Base-by-base conservation (phyloP, 2,888 invertebrate species). In the Chrysina gloriosa region DNA sequence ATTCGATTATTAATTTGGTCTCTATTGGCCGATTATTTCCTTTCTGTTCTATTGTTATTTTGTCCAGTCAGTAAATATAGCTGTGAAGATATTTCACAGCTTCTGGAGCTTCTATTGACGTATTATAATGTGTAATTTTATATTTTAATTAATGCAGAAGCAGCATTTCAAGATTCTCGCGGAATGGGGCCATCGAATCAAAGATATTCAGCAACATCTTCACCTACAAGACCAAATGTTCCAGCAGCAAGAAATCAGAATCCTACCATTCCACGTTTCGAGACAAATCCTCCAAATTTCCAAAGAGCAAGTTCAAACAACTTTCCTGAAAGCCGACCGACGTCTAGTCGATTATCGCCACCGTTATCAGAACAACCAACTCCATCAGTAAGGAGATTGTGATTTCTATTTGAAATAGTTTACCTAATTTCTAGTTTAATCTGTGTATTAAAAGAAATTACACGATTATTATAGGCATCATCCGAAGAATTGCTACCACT, bases 401-500 rank as follows among this genome's bases (percentile, higher is more conserved):
- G n/a, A n/a, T n/a, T n/a, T n/a, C n/a, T n/a, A n/a, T n/a, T n/a
- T n/a, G n/a, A n/a, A n/a, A n/a, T n/a, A n/a, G n/a, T n/a, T n/a
- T n/a, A n/a, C n/a, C n/a, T n/a, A n/a, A n/a, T n/a, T n/a, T n/a
- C n/a, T n/a, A n/a, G n/a, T n/a, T n/a, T n/a, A n/a, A n/a, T n/a
- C n/a, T n/a, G n/a, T n/a, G n/a, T n/a, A n/a, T n/a, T n/a, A n/a
- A n/a, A n/a, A n/a, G n/a, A 11, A n/a, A 23, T 7, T 25, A 21
- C 2, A 25, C 14, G 14, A 3, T 34, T 11, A 25, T 39, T 27
- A n/a, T 11, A 69, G 69, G 65, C 39, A 25, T 48, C 63, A 2
- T 39, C 63, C 36, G 58, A 70, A 16, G 63, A 91, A 79, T 85
- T 96, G 72, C 86, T 97, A 68, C 87, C 89, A 75, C 84, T 90